These are phyloP conservation scores for Turritopsis dohrnii DNA, from an alignment of 30 jellyfish, hydroid and myxozoan species.

Conservation along the genomic window DNA sequence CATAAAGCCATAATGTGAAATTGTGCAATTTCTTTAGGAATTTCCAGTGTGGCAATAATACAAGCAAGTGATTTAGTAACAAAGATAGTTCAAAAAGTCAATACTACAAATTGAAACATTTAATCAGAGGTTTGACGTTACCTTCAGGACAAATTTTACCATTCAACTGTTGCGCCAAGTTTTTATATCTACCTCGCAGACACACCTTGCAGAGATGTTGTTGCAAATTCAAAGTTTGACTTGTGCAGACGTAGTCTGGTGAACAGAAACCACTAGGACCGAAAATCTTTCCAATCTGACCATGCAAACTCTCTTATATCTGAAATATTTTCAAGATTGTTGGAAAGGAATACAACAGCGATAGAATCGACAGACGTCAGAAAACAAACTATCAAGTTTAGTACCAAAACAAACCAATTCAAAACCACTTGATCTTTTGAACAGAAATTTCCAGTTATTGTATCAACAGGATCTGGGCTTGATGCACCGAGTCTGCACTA, in stretches of 20 bases:
- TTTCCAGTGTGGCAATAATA: no score
- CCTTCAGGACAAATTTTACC: slow-evolving; percentile 81
- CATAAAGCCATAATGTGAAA: no score
- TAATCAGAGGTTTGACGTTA: neutral
- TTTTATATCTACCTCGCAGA: slow-evolving; percentile 77
- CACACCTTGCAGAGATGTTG: slow-evolving; percentile 74
- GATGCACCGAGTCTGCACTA: slow-evolving; percentile 68
- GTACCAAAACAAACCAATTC: neutral
- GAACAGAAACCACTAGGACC: slow-evolving; percentile 63
- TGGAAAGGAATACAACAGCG: no score
- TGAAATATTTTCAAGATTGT: neutral
- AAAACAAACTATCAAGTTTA: neutral
- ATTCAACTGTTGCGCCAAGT: slow-evolving; percentile 69
- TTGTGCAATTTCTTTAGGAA: no score
- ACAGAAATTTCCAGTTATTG: slow-evolving; percentile 76
- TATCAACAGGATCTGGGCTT: slow-evolving; percentile 81
- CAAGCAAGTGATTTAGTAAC: no score
- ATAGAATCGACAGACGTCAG: neutral
- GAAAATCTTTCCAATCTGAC: slow-evolving; percentile 72
- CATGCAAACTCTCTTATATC: slow-evolving; percentile 52
- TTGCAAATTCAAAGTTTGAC: slow-evolving; percentile 56
- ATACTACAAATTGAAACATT: neutral
- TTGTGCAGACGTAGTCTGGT: slow-evolving; percentile 77
- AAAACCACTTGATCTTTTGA: slow-evolving; percentile 66
- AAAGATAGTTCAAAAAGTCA: neutral